Evolutionary conservation across 2,888 invertebrate genomes (phyloP), one percentile per base, ranked within the genome.

Genomic region (Lordiphosa fenestrarum): DNA sequence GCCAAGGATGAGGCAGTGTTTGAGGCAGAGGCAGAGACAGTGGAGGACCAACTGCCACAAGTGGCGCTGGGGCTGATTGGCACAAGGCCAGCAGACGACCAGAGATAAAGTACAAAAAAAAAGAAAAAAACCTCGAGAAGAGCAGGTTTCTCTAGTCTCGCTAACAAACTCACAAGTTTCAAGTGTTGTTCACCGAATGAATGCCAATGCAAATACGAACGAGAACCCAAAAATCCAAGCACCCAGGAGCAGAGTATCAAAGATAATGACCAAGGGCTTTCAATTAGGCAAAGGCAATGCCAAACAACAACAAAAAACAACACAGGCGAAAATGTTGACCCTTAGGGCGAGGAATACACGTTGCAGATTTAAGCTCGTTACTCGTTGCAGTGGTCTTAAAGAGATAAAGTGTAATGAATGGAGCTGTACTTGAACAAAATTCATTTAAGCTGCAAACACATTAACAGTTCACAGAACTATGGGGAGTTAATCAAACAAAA

Each of bases 231-330:
- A 42, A 49, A 30, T 30, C 48, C 21, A 47, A 40, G 39, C 15
- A 21, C 10, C n/a, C 23, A 4, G 7, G 6, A 2, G 10, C 9
- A 38, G 41, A 42, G 70, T 61, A 55, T 61, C 66, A 44, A 47
- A 72, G 76, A 84, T 77, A 77, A 84, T 84, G 83, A 66, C 83
- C 83, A 66, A 80, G 83, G 63, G 76, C 80, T 72, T 68, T 84
- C 80, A 77, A 77, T 77, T 77, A 71, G 75, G 49, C 42, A 35
- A 37, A 51, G 47, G 38, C 53, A 57, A 15, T 15, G 15, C 15
- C 15, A 15, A 15, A 15, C 15, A 15, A 15, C 15, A 15, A 15
- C 1, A 15, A 15, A 15, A 15, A 15, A 15, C n/a, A 15, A 64
- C 7, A 7, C 2, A 44, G n/a, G 46, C n/a, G 21, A 9, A 25